Evolutionary conservation across 2,888 invertebrate genomes (phyloP).

Genomic region (Xylocampa areola): DNA sequence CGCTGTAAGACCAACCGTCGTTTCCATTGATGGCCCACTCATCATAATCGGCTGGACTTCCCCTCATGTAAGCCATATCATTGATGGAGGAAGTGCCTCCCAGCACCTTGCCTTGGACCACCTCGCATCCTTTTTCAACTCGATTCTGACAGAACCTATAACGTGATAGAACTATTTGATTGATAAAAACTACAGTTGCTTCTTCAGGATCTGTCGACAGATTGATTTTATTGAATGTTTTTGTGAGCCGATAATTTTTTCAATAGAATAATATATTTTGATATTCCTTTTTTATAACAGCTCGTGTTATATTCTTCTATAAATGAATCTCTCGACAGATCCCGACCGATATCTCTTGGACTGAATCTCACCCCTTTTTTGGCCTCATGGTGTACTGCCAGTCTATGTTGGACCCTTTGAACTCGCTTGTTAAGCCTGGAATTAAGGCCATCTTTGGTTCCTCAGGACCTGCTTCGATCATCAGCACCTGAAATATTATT

Average conservation of each 20-base stretch:
- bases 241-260: background rate
- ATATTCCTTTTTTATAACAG: too few relatives aligned
- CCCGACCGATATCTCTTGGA: constrained; percentile 21
- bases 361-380: constrained; percentile 77
- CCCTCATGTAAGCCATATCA: constrained; percentile 85
- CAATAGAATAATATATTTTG: too few relatives aligned
- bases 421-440: constrained; percentile 83
- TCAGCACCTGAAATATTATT: constrained; percentile 67
- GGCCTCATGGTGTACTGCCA: constrained; percentile 85
- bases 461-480: constrained; percentile 82
- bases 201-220: constrained; percentile 49
- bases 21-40: constrained; percentile 84
- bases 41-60: constrained; percentile 84
- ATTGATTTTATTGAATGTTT: constrained; percentile 27
- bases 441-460: constrained; percentile 84
- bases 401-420: constrained; percentile 79
- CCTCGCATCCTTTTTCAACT: constrained; percentile 75
- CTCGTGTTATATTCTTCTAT: constrained; percentile 4
- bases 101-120: constrained; percentile 82
- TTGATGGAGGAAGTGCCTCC: constrained; percentile 85
- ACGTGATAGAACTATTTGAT: constrained; percentile 65
- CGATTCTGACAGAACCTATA: constrained; percentile 84
- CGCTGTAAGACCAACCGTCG: constrained; percentile 81
- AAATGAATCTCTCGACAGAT: constrained; percentile 55
- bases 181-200: constrained; percentile 63